These are phyloP conservation scores for Nomada hirtipes DNA, from an alignment of 2,888 invertebrate species.

Conservation along the genomic window DNA sequence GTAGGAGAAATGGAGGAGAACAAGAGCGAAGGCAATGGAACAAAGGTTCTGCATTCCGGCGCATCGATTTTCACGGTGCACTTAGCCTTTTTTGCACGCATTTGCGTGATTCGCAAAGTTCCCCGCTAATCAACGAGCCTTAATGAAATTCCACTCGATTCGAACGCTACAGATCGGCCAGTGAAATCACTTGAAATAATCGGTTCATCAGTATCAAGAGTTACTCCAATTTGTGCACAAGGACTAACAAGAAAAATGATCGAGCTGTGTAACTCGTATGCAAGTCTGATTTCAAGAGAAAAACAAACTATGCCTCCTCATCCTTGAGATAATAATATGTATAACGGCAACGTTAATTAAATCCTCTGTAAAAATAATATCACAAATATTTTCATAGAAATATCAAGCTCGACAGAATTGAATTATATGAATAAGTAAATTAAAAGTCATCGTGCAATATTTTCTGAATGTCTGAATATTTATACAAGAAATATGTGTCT, in stretches of 20 bases:
- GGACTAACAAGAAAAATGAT: not conserved
- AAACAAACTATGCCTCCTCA: not conserved
- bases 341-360: too few relatives aligned
- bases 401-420: not conserved
- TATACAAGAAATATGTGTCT: not conserved
- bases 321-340: not conserved
- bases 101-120: constrained; percentile 60
- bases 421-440: not conserved
- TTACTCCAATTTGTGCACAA: not conserved
- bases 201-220: not conserved
- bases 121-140: constrained; percentile 49
- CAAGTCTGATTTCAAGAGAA: not conserved
- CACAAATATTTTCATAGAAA: not conserved
- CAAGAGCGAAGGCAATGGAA: constrained; percentile 52
- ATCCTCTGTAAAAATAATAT: too few relatives aligned
- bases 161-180: constrained; percentile 41
- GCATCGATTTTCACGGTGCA: constrained; percentile 58
- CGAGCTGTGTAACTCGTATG: not conserved
- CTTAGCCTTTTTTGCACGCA: constrained; percentile 51
- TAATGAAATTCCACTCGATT: constrained; percentile 69
- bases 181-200: constrained; percentile 45
- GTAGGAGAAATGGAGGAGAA: not conserved
- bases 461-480: not conserved
- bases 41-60: constrained; percentile 71
- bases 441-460: not conserved